phyloP scores from a whole-genome alignment of 2,797 vertebrate genomes.

The Gambelia wislizenii region DNA sequence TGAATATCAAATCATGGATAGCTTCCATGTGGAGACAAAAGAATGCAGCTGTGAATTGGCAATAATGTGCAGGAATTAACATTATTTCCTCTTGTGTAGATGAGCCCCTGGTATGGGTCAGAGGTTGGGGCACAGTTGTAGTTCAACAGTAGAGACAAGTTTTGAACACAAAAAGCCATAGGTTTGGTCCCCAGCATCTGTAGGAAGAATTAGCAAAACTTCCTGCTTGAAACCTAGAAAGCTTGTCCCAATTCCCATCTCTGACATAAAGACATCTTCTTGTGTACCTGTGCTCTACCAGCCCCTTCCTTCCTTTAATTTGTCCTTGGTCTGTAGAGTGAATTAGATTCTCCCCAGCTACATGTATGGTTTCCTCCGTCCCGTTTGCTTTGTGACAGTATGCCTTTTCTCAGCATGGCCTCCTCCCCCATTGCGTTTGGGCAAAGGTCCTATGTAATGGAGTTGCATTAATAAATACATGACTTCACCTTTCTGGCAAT shows the following conservation, averaged over 20 bases:
- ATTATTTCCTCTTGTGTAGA: too few relatives aligned
- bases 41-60: too few relatives aligned
- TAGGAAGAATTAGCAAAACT: background rate
- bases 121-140: background rate
- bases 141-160: too few relatives aligned
- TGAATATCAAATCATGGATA: too few relatives aligned
- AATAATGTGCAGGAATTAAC: too few relatives aligned
- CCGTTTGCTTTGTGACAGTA: background rate
- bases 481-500: background rate
- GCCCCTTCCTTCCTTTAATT: background rate
- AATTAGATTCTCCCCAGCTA: background rate
- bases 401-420: background rate
- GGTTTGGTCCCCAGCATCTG: background rate
- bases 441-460: background rate
- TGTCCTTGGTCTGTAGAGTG: background rate
- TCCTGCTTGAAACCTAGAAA: too few relatives aligned
- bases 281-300: background rate
- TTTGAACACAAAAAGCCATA: background rate
- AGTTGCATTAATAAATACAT: background rate
- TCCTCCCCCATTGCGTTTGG: background rate
- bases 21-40: too few relatives aligned
- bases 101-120: background rate
- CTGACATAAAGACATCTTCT: background rate
- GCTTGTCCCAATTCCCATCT: background rate
- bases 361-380: background rate